phyloP scores from a whole-genome alignment of 2,888 invertebrate species.

The Catocala sponsa region DNA sequence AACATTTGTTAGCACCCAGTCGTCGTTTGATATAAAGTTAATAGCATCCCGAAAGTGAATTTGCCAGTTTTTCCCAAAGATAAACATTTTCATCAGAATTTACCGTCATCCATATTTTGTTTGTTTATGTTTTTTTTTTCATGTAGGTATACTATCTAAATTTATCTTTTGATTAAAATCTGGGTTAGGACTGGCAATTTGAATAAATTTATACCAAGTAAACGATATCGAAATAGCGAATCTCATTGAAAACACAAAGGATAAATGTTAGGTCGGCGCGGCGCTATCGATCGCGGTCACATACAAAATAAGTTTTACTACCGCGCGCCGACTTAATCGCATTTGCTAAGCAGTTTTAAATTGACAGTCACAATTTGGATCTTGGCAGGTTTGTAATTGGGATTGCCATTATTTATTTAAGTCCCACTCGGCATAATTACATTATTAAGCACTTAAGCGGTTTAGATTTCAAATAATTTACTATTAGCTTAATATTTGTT shows the following conservation, averaged over 20 bases:
- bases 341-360: slow-evolving; percentile 47
- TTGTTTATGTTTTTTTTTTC: slow-evolving; percentile 39
- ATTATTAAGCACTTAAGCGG: slow-evolving; percentile 18
- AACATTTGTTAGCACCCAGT: background rate
- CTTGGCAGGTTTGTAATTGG: slow-evolving; percentile 11
- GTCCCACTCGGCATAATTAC: slow-evolving; percentile 31
- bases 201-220: slow-evolving; percentile 50
- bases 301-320: slow-evolving; percentile 44
- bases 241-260: slow-evolving; percentile 48
- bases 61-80: slow-evolving; percentile 10
- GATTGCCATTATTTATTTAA: slow-evolving; percentile 39
- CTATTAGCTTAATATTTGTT: background rate
- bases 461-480: slow-evolving; percentile 11
- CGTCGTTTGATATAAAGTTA: background rate
- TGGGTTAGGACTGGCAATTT: slow-evolving; percentile 42
- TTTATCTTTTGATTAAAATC: slow-evolving; percentile 52
- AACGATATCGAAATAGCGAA: slow-evolving; percentile 47
- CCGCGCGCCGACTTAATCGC: slow-evolving; percentile 29
- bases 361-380: slow-evolving; percentile 47
- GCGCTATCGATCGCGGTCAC: slow-evolving; percentile 38
- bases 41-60: slow-evolving; percentile 17
- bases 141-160: slow-evolving; percentile 34
- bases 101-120: slow-evolving; percentile 25
- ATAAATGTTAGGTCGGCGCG: slow-evolving; percentile 32
- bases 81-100: slow-evolving; percentile 23